Conservation (phyloP, 35 echinoderm and acorn worm genomes). For the Acanthaster planci region DNA sequence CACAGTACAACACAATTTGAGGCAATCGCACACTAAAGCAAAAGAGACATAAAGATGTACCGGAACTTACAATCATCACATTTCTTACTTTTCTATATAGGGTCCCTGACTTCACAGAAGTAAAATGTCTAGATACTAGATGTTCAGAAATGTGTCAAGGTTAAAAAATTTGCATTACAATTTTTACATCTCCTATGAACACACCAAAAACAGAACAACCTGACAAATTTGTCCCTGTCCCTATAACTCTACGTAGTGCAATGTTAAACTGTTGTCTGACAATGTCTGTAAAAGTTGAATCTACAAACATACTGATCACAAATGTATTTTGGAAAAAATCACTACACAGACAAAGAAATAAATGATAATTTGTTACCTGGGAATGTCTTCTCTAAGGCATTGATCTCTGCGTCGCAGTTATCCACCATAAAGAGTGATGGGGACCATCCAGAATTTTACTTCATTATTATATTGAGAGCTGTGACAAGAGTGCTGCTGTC, state of each 20-base stretch:
- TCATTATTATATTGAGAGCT: no score
- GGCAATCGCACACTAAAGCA: background rate
- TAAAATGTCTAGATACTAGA: no score
- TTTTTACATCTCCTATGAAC: background rate
- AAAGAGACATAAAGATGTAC: background rate
- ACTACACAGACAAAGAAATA: background rate
- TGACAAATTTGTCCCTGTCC: background rate
- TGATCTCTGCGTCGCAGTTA: background rate
- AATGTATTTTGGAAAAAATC: background rate
- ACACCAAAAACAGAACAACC: background rate
- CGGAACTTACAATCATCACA: background rate
- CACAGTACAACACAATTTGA: background rate
- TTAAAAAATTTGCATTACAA: no score
- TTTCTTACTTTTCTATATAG: no score
- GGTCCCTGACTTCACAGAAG: no score
- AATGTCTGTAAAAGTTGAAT: no score
- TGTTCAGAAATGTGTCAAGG: no score
- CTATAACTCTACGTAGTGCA: background rate
- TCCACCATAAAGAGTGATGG: background rate
- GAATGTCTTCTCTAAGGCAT: background rate
- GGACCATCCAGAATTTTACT: no score
- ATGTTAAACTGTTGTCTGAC: background rate
- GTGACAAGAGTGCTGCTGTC: no score
- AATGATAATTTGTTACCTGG: background rate
- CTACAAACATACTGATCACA: background rate